Conservation (phyloP, 2,797 vertebrate genomes). For the Spinus pinus region DNA sequence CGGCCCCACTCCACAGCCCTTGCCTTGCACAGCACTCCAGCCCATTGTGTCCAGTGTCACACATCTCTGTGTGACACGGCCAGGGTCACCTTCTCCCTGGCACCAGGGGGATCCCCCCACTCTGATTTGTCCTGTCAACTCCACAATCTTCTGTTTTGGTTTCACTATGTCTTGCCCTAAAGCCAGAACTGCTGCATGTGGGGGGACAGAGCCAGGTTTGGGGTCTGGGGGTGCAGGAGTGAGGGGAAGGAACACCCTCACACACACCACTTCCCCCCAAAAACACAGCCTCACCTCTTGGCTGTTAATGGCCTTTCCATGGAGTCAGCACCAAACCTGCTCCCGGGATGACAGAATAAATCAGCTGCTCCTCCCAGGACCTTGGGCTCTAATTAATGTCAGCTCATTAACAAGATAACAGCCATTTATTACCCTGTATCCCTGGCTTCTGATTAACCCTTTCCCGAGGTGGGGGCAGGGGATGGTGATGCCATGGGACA, state of each 20-base stretch:
- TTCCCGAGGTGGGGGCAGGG: conserved; percentile 64
- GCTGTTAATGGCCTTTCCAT: conserved; percentile 34
- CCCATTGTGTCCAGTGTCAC: background rate
- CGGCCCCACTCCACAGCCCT: fast-evolving
- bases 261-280: background rate
- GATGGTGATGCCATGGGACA: background rate
- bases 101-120: background rate
- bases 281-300: background rate
- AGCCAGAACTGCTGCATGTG: background rate
- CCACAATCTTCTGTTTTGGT: background rate
- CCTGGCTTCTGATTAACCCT: conserved; percentile 83
- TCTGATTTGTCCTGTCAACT: background rate
- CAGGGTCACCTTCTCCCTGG: background rate
- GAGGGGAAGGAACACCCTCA: fast-evolving
- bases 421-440: conserved; percentile 80
- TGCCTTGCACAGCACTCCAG: background rate
- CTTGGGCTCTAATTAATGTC: conserved; percentile 90
- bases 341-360: conserved; percentile 70
- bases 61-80: background rate
- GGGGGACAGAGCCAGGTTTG: background rate
- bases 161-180: background rate
- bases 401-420: conserved; percentile 88
- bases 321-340: conserved; percentile 7
- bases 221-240: too few species aligned
- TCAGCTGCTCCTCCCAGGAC: conserved; percentile 77